Conservation (phyloP, 2,888 invertebrate species). For the Apantesis nais region DNA sequence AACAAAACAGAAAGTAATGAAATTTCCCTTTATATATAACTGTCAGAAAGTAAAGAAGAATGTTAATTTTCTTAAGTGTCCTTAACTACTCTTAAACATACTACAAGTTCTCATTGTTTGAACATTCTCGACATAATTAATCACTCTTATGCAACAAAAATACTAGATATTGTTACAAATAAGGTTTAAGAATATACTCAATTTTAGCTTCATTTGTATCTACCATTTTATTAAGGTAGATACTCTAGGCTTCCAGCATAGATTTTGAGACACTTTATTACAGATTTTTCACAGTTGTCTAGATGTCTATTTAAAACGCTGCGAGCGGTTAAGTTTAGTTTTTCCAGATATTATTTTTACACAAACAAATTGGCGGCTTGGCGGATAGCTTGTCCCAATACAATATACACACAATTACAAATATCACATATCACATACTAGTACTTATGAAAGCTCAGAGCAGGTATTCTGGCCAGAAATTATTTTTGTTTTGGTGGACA, state of each 20-base stretch:
- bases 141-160: constrained; percentile 4
- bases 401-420: too few species aligned
- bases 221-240: too few species aligned
- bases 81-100: constrained; percentile 30
- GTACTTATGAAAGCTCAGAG: not conserved
- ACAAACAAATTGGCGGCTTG: too few species aligned
- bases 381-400: too few species aligned
- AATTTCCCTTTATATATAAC: constrained; percentile 35
- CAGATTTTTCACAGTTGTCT: too few species aligned
- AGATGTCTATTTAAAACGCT: too few species aligned
- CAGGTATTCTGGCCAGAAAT: not conserved
- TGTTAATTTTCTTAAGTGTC: constrained; percentile 43
- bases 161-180: not conserved
- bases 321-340: too few species aligned
- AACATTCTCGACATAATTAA: constrained; percentile 26
- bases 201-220: too few species aligned
- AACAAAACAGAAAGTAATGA: constrained; percentile 24
- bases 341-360: too few species aligned
- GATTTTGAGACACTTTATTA: too few species aligned
- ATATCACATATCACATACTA: too few species aligned
- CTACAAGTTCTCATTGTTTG: constrained; percentile 21
- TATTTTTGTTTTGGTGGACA: constrained; percentile 34
- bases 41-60: constrained; percentile 32
- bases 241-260: too few species aligned
- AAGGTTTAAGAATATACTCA: not conserved